Percentiles rank a stretch among this genome's conserved stretches.
Conservation (phyloP, 2,888 invertebrate species). For the Rotaria magnacalcarata region DNA sequence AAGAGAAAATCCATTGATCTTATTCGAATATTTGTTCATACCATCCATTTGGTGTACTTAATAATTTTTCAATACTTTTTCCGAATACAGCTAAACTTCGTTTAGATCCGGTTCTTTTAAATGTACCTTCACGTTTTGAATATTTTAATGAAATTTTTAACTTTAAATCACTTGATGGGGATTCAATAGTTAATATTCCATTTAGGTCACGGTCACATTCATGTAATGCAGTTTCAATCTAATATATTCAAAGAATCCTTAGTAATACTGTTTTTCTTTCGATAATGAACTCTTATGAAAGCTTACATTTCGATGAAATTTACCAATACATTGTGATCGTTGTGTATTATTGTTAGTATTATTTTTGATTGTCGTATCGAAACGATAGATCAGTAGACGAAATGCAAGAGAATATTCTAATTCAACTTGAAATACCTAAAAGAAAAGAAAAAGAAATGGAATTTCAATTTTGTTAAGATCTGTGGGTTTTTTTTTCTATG, state of each 20-base stretch:
- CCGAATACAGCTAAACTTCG: conserved; percentile 28
- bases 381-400: conserved; percentile 7
- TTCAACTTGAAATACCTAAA: conserved; percentile 25
- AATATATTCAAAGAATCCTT: background rate
- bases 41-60: conserved; percentile 6
- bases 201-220: background rate
- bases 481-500: too few species aligned
- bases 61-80: background rate
- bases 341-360: background rate
- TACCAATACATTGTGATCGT: conserved; percentile 1
- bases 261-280: background rate
- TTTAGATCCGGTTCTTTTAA: conserved; percentile 24
- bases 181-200: background rate
- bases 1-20: background rate
- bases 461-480: too few species aligned
- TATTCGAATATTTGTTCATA: background rate
- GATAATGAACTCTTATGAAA: too few species aligned
- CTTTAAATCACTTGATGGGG: conserved; percentile 5
- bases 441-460: background rate
- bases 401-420: conserved; percentile 35
- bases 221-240: conserved; percentile 32
- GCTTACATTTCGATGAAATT: conserved; percentile 33
- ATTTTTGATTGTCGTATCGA: background rate
- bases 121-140: conserved; percentile 23
- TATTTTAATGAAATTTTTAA: conserved; percentile 19